These are phyloP conservation scores for Serrognathus titanus DNA, from an alignment of 2,888 invertebrate genomes.

Conservation along the genomic window DNA sequence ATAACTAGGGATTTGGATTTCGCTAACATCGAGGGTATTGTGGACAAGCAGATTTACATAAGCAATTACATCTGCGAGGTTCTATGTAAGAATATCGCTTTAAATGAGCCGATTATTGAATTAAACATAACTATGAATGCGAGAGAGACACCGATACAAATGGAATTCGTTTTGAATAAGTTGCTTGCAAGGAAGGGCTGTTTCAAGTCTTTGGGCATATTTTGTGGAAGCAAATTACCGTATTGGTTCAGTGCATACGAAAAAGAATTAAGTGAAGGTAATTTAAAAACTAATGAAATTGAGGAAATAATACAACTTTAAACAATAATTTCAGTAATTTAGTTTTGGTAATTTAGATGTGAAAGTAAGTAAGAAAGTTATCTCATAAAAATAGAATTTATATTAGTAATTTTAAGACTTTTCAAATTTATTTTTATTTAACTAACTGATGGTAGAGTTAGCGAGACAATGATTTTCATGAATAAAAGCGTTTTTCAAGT, in stretches of 20 bases:
- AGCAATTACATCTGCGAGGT: conserved; percentile 38
- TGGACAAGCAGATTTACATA: conserved; percentile 43
- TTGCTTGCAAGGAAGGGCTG: conserved; percentile 32
- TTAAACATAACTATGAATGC: conserved; percentile 39
- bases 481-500: no score
- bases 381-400: no score
- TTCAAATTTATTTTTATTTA: no score
- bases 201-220: conserved; percentile 37
- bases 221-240: conserved; percentile 36
- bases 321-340: no score
- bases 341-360: no score
- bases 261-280: conserved; percentile 24
- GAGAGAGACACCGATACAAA: conserved; percentile 30
- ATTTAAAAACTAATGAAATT: background rate
- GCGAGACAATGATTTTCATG: no score
- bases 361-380: no score
- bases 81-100: conserved; percentile 22
- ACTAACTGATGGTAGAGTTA: no score
- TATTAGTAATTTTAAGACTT: no score
- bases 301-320: no score
- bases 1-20: conserved; percentile 27
- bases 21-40: conserved; percentile 30
- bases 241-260: conserved; percentile 34
- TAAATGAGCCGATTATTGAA: conserved; percentile 32
- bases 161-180: conserved; percentile 35